Evolutionary conservation across 1,140 invertebrate species (phyloP), one percentile per base, ranked within the genome.

Genomic region (Octopus sinensis): DNA sequence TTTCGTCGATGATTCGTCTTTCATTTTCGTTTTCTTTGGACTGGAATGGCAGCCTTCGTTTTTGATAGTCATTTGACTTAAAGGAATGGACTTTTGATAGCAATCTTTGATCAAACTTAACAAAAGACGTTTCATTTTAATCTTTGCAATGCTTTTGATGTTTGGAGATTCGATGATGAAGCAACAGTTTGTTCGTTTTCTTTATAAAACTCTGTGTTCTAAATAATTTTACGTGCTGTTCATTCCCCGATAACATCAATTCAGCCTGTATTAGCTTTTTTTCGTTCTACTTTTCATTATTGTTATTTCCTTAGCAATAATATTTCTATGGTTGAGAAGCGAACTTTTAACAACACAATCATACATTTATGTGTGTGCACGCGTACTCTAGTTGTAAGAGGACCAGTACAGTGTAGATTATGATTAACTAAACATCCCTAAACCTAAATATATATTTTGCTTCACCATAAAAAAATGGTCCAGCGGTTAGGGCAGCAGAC

Each of bases 21-120:
- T 68, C 62, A 68, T 12, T 68, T 68, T n/a, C 62, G 62, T 68
- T 68, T 68, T 68, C 62, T 68, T 68, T 68, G 62, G 62, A 68
- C 62, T n/a, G n/a, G 62, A 68, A n/a, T 13, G 62, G n/a, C 62
- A 68, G 62, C 62, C 62, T 68, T 68, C 62, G 62, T 68, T 68
- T 68, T 43, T 43, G 12, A 68, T 68, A 12, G 62, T 68, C 62
- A 68, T 68, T 68, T 68, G 62, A 68, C 62, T 68, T n/a, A 68
- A 68, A 68, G 62, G 62, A 68, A 68, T 68, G 62, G 12, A n/a
- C 62, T 68, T 68, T 68, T 68, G 62, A 68, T 68, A 13, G 62
- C 62, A 68, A 68, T 68, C 62, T 68, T 68, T n/a, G 12, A 68
- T 68, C 62, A 2, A 68, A 68, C 12, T 68, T 68, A n/a, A 68